A percentile compares a stretch with the other conserved stretches of the same genome.
Evolutionary conservation across 2,888 invertebrate genomes (phyloP).

Genomic region (Plagodis pulveraria): DNA sequence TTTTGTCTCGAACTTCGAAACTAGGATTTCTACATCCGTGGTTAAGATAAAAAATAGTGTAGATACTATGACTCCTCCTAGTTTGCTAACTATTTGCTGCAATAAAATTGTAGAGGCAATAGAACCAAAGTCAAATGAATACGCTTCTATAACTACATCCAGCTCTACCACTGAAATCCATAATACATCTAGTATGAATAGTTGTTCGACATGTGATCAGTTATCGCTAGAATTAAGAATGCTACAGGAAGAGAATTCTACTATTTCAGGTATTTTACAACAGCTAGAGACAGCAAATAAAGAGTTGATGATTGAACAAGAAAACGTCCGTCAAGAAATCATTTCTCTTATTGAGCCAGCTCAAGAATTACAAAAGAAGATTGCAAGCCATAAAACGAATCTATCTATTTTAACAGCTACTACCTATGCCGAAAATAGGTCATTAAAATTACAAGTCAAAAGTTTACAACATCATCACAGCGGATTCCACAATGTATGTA

Average conservation of each 20-base stretch:
- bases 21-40: background rate
- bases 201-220: constrained; percentile 47
- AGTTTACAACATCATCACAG: constrained; percentile 71
- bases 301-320: constrained; percentile 58
- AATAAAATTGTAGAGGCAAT: constrained; percentile 60
- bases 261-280: constrained; percentile 46
- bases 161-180: constrained; percentile 40
- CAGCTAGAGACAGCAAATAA: constrained; percentile 53
- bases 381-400: constrained; percentile 70
- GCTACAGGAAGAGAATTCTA: constrained; percentile 51
- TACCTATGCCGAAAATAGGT: constrained; percentile 74
- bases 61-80: constrained; percentile 57
- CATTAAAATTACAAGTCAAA: constrained; percentile 69
- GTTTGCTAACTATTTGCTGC: constrained; percentile 67
- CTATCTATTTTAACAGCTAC: constrained; percentile 75
- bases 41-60: constrained; percentile 20
- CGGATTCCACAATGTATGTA: constrained; percentile 69
- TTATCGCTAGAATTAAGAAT: constrained; percentile 43
- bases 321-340: constrained; percentile 61
- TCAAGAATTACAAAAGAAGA: constrained; percentile 69
- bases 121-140: constrained; percentile 49
- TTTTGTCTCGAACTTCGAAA: constrained; percentile 19
- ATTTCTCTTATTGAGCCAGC: constrained; percentile 59
- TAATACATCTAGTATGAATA: constrained; percentile 30
- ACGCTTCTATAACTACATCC: constrained; percentile 39